Base-by-base conservation (phyloP, 2,113 vertebrate genomes). In the Oceanodroma tethys region DNA sequence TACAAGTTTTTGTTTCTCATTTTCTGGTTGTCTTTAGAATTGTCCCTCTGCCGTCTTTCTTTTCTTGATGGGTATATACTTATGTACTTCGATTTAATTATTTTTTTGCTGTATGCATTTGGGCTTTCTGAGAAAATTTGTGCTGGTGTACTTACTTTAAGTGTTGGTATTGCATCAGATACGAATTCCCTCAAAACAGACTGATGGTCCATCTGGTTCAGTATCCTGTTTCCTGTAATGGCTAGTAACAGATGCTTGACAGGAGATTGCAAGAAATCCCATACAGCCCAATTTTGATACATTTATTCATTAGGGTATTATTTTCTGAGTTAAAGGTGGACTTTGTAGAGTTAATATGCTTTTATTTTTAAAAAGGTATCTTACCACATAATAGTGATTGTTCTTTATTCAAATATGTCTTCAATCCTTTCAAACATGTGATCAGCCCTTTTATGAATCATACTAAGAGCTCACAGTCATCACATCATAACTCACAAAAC, bases 201-300 rank as follows among this genome's bases (percentile, higher is more conserved):
- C 96, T 92, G 89, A 38, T 80, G 58, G 89, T 95, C 97, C 96
- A 96, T 97, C 94, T 97, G 95, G 94, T 96, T 92, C 48, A 91
- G 94, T 95, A 95, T 97, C 94, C 93, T 65, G 42, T 97, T 97
- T 97, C 97, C 91, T 95, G 89, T 96, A 97, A 96, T 94, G 95
- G 93, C 72, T 95, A 94, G 86, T 72, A 95, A 79, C 93, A 96
- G 96, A 97, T 95, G 95, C 86, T 87, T 94, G 86, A 95, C 73
- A 94, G 78, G 82, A 95, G 91, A 91, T 58, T 89, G 86, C 62
- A 93, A 95, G 91, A 96, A 95, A 96, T 95, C 76, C 76, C 94
- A 87, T 95, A 75, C 43, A 97, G 72, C 47, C 91, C 83, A 82
- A 87, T 89, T 93, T 85, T 94, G 66, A 84, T 82, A 80, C 74